Evolutionary conservation across 2,888 invertebrate species (phyloP).

Genomic region (Teleiodes luculella): DNA sequence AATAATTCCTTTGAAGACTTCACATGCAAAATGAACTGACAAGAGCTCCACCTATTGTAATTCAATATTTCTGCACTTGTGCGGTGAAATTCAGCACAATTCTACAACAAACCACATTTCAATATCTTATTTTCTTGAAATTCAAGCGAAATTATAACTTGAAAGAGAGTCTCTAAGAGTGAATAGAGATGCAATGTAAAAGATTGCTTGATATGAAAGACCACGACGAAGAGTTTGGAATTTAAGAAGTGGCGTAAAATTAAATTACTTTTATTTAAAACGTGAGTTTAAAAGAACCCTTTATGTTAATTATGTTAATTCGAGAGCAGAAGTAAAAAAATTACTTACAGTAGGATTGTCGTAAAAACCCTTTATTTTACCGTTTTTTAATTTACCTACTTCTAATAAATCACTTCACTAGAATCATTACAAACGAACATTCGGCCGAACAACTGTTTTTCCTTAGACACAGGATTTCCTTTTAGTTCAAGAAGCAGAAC

Average conservation of each 20-base stretch:
- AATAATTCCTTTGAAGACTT: not conserved
- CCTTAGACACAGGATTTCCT: too few relatives aligned
- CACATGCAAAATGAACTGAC: constrained; percentile 20
- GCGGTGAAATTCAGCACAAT: constrained; percentile 12
- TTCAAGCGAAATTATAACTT: not conserved
- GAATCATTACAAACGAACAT: too few relatives aligned
- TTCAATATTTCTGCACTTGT: constrained; percentile 30
- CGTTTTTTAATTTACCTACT: too few relatives aligned
- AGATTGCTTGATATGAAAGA: constrained; percentile 8
- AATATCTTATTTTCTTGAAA: not conserved
- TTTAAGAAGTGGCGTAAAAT: constrained; percentile 5
- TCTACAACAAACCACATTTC: constrained; percentile 14
- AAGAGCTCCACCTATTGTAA: constrained; percentile 28
- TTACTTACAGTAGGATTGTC: too few relatives aligned
- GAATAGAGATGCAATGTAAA: not conserved
- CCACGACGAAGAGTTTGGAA: constrained; percentile 4
- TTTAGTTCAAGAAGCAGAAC: too few relatives aligned
- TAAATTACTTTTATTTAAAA: too few relatives aligned
- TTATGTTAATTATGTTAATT: too few relatives aligned
- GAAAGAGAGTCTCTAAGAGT: not conserved
- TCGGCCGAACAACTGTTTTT: too few relatives aligned
- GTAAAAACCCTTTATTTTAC: too few relatives aligned
- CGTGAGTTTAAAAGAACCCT: too few relatives aligned
- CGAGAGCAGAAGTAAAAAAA: too few relatives aligned
- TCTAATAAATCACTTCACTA: too few relatives aligned